Base-by-base conservation (phyloP, 2,888 invertebrate genomes). In the Ferdinandea cuprea region DNA sequence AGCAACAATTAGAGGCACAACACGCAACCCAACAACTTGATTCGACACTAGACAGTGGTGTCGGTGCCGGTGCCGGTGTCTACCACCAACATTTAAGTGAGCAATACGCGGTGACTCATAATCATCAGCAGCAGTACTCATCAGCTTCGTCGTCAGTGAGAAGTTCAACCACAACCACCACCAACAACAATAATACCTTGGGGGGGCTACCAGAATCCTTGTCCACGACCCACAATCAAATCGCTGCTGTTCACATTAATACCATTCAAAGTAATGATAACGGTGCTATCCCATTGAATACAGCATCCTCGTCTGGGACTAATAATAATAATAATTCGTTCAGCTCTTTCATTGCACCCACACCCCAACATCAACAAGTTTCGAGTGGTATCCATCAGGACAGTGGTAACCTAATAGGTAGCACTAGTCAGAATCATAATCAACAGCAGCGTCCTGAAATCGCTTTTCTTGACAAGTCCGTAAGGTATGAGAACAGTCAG, bases 361-460 rank as follows among this genome's bases (percentile, higher is more conserved):
- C 78, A 19, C 65, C 78, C 11, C 69, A 73, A 9, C 81, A 66
- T 44, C 85, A 85, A 76, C 72, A 74, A 71, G 72, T 68, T 25
- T 25, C 25, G 5, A 25, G 25, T 50, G 63, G 52, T 21, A 19
- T 65, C 48, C 78, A 85, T 54, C 73, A 77, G 65, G 40, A 71
- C 9, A 66, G 35, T 37, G 37, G 46, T 63, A 44, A 59, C 58
- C 19, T 68, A 68, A 35, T 59, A 71, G 58, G 79, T 79, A 58
- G 71, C 71, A 63, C 32, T 73, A 54, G 63, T 71, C 48, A 28
- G 77, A 59, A 61, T 66, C 42, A 69, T 48, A 78, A 83, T 17
- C 71, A 80, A 25, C 80, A 77, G 63, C 86, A 86, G 42, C 79
- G 80, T 71, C 84, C 84, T 58, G 84, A 63, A 59, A 71, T 84